Base-by-base conservation (phyloP, 2,113 vertebrate species). In the Poeciliopsis prolifica region DNA sequence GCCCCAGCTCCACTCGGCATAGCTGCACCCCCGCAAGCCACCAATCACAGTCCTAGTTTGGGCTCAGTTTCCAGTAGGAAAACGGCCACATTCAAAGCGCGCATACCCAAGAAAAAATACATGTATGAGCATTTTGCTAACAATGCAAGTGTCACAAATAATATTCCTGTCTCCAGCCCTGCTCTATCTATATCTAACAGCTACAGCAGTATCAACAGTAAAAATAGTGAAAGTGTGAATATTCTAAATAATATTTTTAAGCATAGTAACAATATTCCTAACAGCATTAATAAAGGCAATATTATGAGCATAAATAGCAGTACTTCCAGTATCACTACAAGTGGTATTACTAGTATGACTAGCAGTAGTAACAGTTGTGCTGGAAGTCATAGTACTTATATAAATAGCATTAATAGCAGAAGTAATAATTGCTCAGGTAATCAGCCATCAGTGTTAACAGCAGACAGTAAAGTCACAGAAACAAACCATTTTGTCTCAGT, bases 51-150 rank as follows among this genome's bases (percentile, higher is more conserved):
- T 91, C 94, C 85, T 85, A 90, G 86, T 80, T 82, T 84, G 84
- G 85, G 80, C 86, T 94, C 93, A 81, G 77, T 92, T 85, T 79
- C 92, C 28, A 97, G 95, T 78, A 94, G 97, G 61, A 97, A 97
- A 91, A 97, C 96, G 0, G 97, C 97, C 86, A 96, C 97, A 1
- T 97, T 97, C 78, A 97, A 97, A 87, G 95, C 96, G 13, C 94
- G 96, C 17, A 92, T 96, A 0, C 97, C 97, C 75, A 96, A 97
- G 90, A 97, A 96, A 89, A 97, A 97, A 84, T 96, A 95, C 19
- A 95, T 94, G 12, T 96, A 94, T 67, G 96, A 96, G 79, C 96
- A 96, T 29, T 94, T 89, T 91, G 81, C 84, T 60, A 92, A 86
- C 71, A 90, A 87, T 42, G 51, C 79, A 48, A 87, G 80, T 81